These are phyloP conservation scores for Perdix hodgsoniae DNA, from an alignment of 2,797 vertebrate species.

Conservation along the genomic window DNA sequence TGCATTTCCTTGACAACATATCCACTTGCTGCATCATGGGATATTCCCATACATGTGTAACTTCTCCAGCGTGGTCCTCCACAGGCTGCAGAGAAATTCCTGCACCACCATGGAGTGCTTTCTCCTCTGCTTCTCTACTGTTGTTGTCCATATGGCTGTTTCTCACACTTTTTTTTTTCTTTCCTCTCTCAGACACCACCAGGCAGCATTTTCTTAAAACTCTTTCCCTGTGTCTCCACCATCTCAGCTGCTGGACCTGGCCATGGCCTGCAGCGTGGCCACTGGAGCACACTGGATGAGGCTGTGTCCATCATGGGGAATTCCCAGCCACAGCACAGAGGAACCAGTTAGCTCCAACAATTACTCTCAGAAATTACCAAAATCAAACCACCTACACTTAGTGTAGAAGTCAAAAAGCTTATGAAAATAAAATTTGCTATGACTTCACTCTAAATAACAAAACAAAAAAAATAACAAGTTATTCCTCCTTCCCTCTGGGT, in stretches of 20 bases:
- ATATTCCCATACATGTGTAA: not conserved
- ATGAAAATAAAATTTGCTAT: not conserved
- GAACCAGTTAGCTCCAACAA: rapidly evolving
- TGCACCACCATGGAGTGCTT: not conserved
- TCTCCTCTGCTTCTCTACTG: not conserved
- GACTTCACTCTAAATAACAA: not conserved
- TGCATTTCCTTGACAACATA: not conserved
- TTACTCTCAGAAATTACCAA: not conserved
- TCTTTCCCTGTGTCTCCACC: not conserved
- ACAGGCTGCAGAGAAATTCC: not conserved
- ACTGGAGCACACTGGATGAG: rapidly evolving
- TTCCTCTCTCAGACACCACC: not conserved
- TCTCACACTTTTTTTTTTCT: not conserved
- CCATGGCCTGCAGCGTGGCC: rapidly evolving
- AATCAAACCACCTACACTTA: not conserved
- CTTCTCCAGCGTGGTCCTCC: rapidly evolving
- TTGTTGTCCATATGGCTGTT: not conserved
- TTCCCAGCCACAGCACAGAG: too few relatives aligned
- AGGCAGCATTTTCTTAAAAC: not conserved
- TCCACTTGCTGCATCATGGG: not conserved
- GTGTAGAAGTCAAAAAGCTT: not conserved
- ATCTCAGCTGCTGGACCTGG: not conserved
- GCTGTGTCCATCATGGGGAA: not conserved
- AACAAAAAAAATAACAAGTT: not conserved
- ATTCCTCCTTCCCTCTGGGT: not conserved